Evolutionary conservation across 2,113 vertebrate genomes (phyloP).

Genomic region (Butorides virescens): DNA sequence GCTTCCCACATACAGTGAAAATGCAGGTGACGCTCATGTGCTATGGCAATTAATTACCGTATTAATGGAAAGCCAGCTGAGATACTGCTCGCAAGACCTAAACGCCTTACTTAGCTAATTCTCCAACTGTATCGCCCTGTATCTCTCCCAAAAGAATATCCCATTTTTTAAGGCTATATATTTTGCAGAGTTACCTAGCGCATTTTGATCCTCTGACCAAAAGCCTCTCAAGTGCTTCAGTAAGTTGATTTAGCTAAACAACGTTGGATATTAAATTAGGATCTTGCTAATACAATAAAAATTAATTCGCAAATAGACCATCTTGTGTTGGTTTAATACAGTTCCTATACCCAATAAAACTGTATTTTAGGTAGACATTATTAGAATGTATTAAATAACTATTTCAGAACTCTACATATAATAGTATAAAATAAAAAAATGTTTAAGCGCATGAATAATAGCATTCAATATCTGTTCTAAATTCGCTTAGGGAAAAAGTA

Average conservation of each 20-base stretch:
- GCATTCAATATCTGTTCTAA: background rate
- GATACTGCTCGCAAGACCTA: background rate
- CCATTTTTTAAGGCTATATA: background rate
- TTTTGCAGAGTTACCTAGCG: background rate
- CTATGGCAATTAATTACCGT: background rate
- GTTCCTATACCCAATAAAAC: background rate
- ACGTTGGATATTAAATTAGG: background rate
- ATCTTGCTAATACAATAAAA: background rate
- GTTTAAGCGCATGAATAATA: background rate
- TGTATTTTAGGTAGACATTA: background rate
- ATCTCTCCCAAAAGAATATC: background rate
- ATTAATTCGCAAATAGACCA: background rate
- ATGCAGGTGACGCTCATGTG: fast-evolving
- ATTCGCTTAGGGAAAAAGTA: background rate
- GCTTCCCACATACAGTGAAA: background rate
- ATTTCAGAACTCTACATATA: background rate
- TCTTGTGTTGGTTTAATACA: background rate
- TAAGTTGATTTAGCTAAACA: background rate
- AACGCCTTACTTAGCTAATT: background rate
- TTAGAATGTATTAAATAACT: background rate
- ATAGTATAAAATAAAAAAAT: background rate
- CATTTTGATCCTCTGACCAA: background rate
- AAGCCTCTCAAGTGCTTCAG: background rate
- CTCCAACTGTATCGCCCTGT: background rate
- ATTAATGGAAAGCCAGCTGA: background rate